Base-by-base conservation (phyloP, 2,797 vertebrate genomes). In the Bucorvus abyssinicus region DNA sequence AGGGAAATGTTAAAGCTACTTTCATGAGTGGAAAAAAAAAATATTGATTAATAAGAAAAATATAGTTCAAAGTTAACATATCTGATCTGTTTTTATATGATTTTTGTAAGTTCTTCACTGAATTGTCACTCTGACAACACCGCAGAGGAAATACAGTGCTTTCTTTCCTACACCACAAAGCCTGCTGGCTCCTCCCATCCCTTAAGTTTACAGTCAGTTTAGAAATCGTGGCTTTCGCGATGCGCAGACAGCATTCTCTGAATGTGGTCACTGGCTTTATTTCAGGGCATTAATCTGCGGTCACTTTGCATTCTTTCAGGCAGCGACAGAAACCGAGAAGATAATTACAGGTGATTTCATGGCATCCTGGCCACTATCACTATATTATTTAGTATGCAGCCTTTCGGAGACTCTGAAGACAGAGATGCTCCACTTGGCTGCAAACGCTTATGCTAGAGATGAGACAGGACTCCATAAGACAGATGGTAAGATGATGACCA, bases 401-500 rank as follows among this genome's bases (percentile, higher is more conserved):
- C 26, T 85, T 71, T 63, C 44, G 10, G 22, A 73, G 27, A 26
- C 30, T 26, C 22, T 50, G 17, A 32, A 78, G 70, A 52, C 55
- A 65, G 6, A 75, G 6, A 30, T 30, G 24, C 14, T 77, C 17
- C 17, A 36, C 17, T 60, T 61, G 67, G 24, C 30, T 60, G 34
- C 59, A 64, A 68, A 93, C 76, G 36, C 14, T 64, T 47, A 79
- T 57, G 45, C n/a, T 56, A 53, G 36, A 91, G 42, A 75, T 50
- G 18, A 45, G 47, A 60, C 13, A 7, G n/a, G 73, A 53, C 10
- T 7, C 10, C 0, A 0, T 18, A n/a, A 82, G 75, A 78, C 4
- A 57, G 30, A 9, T 45, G 57, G n/a, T 18, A 70, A 38, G 20
- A 55, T 5, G 4, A 44, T 56, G n/a, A 79, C 20, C 0, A 0